Percentiles rank a stretch among this genome's conserved stretches.
phyloP scores from a whole-genome alignment of 2,888 invertebrate genomes.

The Bellardia bayeri region DNA sequence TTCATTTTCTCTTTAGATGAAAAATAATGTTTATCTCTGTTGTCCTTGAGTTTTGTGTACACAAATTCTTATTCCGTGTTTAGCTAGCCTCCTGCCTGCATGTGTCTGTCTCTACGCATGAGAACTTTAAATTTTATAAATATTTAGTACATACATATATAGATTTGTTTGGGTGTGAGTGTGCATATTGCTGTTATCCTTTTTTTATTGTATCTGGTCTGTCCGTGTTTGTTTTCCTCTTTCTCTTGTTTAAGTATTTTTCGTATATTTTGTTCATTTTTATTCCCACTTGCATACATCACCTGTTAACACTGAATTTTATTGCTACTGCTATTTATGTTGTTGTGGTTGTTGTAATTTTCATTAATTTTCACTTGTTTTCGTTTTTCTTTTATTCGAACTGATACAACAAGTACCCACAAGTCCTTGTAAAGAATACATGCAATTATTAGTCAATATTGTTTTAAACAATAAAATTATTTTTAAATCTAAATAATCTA shows the following conservation, averaged over 20 bases:
- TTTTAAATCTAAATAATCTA: background rate
- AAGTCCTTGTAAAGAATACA: constrained; percentile 70
- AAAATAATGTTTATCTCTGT: constrained; percentile 52
- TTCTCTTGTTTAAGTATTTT: constrained; percentile 21
- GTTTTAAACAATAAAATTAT: constrained; percentile 1
- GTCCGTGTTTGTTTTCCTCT: constrained; percentile 22
- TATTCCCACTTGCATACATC: constrained; percentile 60
- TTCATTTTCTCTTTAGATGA: constrained; percentile 52
- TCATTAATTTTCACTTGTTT: constrained; percentile 56
- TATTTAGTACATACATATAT: background rate
- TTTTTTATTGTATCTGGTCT: constrained; percentile 33
- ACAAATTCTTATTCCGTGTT: constrained; percentile 51
- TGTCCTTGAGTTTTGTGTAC: constrained; percentile 70
- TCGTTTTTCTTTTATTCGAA: background rate
- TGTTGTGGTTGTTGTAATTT: constrained; percentile 37
- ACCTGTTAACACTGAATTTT: constrained; percentile 67
- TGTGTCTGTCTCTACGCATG: constrained; percentile 20
- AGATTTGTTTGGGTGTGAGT: background rate
- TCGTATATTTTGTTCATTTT: constrained; percentile 25
- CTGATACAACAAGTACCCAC: constrained; percentile 10
- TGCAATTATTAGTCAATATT: constrained; percentile 54
- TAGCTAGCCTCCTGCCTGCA: constrained; percentile 41
- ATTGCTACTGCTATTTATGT: constrained; percentile 10
- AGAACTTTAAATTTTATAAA: constrained; percentile 1
- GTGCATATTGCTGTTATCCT: constrained; percentile 24